A percentile compares a stretch with the other conserved stretches of the same genome.
These are phyloP conservation scores for Mormyrus hasselquistii DNA, from an alignment of 2,797 vertebrate genomes.

Conservation along the genomic window DNA sequence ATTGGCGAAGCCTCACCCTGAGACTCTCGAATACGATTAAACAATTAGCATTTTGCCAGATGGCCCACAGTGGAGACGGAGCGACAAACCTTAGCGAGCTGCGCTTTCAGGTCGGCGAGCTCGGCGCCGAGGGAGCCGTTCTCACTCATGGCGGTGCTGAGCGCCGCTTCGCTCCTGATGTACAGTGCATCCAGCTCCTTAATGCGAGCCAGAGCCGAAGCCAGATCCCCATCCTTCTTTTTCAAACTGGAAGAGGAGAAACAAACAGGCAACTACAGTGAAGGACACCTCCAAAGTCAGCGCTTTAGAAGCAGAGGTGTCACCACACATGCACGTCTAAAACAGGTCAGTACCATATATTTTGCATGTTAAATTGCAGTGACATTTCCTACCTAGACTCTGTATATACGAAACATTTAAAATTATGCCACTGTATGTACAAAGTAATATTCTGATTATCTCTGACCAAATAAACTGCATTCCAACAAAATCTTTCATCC, in stretches of 20 bases:
- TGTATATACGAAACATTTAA: neutral
- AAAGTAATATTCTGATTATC: neutral
- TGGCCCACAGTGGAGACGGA: neutral
- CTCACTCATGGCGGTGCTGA: conserved; percentile 74
- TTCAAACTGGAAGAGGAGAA: conserved; percentile 62
- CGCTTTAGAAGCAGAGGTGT: too few relatives aligned
- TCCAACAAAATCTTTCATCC: neutral
- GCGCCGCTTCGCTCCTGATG: conserved; percentile 78
- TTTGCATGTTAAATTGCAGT: neutral
- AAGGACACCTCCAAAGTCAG: neutral
- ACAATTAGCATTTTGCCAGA: neutral
- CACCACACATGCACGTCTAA: neutral
- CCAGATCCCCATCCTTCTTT: conserved; percentile 82
- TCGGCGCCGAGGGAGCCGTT: conserved; percentile 71
- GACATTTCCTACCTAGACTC: neutral
- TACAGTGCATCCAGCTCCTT: conserved; percentile 77
- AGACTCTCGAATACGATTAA: neutral
- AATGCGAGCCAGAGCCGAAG: conserved; percentile 69
- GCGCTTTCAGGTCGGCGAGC: conserved; percentile 70
- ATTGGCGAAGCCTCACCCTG: neutral
- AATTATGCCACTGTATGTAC: neutral
- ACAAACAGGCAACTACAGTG: neutral
- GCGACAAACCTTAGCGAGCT: conserved; percentile 74
- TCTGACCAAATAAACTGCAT: neutral
- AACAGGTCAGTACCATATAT: neutral